Percentiles rank a stretch among this genome's conserved stretches.
These are phyloP conservation scores for Hermaeophaga mercurialis DNA, from an alignment of 2,888 invertebrate genomes.

Conservation along the genomic window DNA sequence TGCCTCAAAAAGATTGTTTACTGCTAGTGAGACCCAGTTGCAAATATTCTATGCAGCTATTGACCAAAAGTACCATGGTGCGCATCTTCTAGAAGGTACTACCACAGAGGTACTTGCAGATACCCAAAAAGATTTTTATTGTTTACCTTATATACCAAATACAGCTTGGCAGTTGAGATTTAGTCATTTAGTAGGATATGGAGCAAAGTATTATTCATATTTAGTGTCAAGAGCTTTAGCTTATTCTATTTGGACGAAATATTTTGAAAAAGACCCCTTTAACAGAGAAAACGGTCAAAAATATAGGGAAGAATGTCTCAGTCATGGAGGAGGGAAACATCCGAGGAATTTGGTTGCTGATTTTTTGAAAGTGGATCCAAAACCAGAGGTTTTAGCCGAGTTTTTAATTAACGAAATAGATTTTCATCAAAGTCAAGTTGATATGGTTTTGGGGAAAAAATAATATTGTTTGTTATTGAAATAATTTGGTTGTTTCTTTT, in stretches of 20 bases:
- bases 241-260: slow-evolving; percentile 88
- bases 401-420: slow-evolving; percentile 80
- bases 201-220: slow-evolving; percentile 98
- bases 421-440: slow-evolving; percentile 50
- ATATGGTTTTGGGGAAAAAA: slow-evolving; percentile 35
- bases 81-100: slow-evolving; percentile 59
- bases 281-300: slow-evolving; percentile 77
- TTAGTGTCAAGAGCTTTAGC: slow-evolving; percentile 93
- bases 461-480: slow-evolving; percentile 6
- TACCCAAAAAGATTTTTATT: slow-evolving; percentile 83
- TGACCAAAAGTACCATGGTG: slow-evolving; percentile 87
- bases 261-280: slow-evolving; percentile 81
- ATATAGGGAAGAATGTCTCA: slow-evolving; percentile 76
- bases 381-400: slow-evolving; percentile 75
- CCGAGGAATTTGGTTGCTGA: slow-evolving; percentile 78
- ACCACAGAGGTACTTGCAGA: slow-evolving; percentile 78
- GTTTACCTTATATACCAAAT: slow-evolving; percentile 82
- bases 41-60: slow-evolving; percentile 67
- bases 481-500: too few species aligned
- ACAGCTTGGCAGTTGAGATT: slow-evolving; percentile 98
- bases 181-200: slow-evolving; percentile 96
- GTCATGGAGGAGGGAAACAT: slow-evolving; percentile 87
- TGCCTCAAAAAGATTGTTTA: slow-evolving; percentile 84
- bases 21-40: slow-evolving; percentile 83
- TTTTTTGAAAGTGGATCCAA: slow-evolving; percentile 77